Percentiles rank a stretch among this genome's conserved stretches.
phyloP scores from a whole-genome alignment of 2,113 vertebrate genomes.

The Zingel zingel region DNA sequence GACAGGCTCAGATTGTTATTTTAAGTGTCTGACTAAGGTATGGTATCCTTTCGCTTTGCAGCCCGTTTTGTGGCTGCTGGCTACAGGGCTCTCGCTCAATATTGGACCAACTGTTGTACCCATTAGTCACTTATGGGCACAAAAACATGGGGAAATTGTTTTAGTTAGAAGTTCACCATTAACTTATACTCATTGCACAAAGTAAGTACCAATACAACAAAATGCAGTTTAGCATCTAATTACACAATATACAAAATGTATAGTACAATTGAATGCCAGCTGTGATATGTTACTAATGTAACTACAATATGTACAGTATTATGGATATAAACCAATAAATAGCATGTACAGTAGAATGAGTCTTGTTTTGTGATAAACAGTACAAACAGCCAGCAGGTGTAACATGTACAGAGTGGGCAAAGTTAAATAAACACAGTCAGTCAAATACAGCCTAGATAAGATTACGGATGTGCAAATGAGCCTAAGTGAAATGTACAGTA shows the following conservation, averaged over 20 bases:
- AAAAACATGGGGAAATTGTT: no score
- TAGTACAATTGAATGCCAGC: neutral
- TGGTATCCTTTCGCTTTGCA: no score
- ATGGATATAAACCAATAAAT: neutral
- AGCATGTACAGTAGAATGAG: neutral
- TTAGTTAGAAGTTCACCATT: no score
- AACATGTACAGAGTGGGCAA: neutral
- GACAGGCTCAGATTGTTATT: no score
- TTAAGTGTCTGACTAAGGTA: no score
- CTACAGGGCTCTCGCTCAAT: no score
- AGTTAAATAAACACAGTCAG: neutral
- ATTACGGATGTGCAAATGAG: neutral
- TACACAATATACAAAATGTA: neutral
- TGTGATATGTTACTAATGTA: neutral
- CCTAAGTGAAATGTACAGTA: neutral
- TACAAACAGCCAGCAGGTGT: neutral
- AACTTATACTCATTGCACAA: neutral
- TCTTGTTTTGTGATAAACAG: neutral
- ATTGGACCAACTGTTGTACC: no score
- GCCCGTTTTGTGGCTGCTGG: no score
- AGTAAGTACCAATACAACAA: neutral
- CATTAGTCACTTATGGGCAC: no score
- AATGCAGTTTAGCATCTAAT: neutral
- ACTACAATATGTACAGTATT: neutral
- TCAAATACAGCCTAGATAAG: neutral